These are phyloP conservation scores for Automeris io DNA, from an alignment of 2,888 invertebrate species.

Conservation along the genomic window DNA sequence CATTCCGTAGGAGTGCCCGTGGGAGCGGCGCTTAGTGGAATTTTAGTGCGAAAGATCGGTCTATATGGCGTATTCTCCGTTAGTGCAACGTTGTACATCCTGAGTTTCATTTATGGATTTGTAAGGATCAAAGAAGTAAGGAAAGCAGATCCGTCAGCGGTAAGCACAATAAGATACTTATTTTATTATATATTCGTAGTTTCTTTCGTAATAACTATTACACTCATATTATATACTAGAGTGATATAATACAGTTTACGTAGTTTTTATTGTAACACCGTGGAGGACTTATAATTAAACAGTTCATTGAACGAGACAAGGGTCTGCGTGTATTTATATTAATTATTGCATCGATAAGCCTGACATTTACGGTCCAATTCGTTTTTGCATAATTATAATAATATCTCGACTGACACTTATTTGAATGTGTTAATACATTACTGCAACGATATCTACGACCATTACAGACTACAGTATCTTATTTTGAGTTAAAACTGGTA, in stretches of 20 bases:
- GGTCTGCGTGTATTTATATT: slow-evolving; percentile 24
- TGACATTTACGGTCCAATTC: slow-evolving; percentile 26
- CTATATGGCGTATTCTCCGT: slow-evolving; percentile 90
- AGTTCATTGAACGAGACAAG: slow-evolving; percentile 42
- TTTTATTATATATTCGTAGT: background rate
- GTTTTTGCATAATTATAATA: slow-evolving; percentile 30
- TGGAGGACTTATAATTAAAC: slow-evolving; percentile 27
- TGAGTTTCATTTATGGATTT: slow-evolving; percentile 85
- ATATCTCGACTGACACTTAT: too few species aligned
- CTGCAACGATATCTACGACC: too few species aligned
- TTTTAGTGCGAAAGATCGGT: slow-evolving; percentile 84
- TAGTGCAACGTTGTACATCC: slow-evolving; percentile 83
- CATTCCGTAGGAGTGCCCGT: slow-evolving; percentile 92
- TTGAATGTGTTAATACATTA: too few species aligned
- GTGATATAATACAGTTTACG: slow-evolving; percentile 4
- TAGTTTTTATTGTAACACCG: slow-evolving; percentile 22
- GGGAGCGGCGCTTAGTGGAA: slow-evolving; percentile 92
- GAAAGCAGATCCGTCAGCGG: slow-evolving; percentile 42
- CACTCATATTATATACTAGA: background rate
- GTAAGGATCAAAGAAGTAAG: slow-evolving; percentile 83
- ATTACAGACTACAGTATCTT: too few species aligned
- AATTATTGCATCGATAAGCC: slow-evolving; percentile 33
- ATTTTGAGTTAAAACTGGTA: too few species aligned
- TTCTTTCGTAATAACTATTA: background rate
- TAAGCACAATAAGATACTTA: slow-evolving; percentile 31